These are phyloP conservation scores for Cylas formicarius DNA, from an alignment of 1,140 invertebrate genomes.

Conservation along the genomic window DNA sequence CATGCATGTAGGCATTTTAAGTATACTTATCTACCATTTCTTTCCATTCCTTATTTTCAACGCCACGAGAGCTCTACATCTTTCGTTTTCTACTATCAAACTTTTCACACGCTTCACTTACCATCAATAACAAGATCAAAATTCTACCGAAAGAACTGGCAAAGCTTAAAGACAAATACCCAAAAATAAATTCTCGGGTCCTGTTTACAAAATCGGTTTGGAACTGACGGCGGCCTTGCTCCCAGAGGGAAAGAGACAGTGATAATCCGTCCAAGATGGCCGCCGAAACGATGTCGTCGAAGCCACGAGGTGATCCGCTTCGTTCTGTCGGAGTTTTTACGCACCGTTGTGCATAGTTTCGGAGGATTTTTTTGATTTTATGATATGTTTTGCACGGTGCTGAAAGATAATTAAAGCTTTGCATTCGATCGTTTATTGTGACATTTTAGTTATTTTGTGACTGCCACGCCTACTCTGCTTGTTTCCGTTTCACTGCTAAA, in stretches of 20 bases:
- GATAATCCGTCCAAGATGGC: slow-evolving; percentile 34
- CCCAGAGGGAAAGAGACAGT: slow-evolving; percentile 26
- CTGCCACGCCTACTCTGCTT: slow-evolving; percentile 30
- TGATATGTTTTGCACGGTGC: too few relatives aligned
- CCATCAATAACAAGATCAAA: slow-evolving; percentile 16
- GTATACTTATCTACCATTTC: too few relatives aligned
- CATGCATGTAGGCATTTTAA: too few relatives aligned
- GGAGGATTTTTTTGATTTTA: too few relatives aligned
- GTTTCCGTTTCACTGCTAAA: slow-evolving; percentile 33
- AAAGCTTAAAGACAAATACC: slow-evolving; percentile 15
- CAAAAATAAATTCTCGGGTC: slow-evolving; percentile 23
- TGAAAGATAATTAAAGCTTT: too few relatives aligned
- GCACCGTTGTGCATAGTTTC: too few relatives aligned
- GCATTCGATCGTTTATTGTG: too few relatives aligned
- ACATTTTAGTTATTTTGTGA: too few relatives aligned
- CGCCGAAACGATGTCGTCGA: slow-evolving; percentile 12
- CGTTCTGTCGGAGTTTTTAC: slow-evolving; percentile 4
- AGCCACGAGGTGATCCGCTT: not conserved
- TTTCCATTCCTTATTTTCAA: too few relatives aligned
- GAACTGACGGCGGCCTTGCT: slow-evolving; percentile 17
- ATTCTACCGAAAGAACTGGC: slow-evolving; percentile 18
- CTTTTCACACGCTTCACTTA: slow-evolving; percentile 20
- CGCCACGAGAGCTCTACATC: too few relatives aligned
- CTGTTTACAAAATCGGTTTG: slow-evolving; percentile 17
- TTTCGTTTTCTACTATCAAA: slow-evolving; percentile 19